A percentile compares a stretch with the other conserved stretches of the same genome.
phyloP scores from a whole-genome alignment of 35 echinoderm and acorn worm species.

The Holothuria glaberrima region DNA sequence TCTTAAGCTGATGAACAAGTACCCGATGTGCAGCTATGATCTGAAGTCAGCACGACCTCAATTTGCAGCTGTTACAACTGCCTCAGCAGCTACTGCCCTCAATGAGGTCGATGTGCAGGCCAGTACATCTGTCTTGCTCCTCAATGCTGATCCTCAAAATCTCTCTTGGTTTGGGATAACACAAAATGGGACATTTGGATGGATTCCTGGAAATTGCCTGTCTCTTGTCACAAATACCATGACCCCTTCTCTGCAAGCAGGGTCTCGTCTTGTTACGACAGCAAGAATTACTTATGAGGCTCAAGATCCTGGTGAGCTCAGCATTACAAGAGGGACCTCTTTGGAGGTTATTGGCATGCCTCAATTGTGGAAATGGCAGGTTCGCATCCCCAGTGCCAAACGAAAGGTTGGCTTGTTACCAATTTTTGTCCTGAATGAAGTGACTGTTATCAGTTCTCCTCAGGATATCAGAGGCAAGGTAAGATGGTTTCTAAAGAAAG shows the following conservation, averaged over 20 bases:
- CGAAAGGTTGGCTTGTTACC: not conserved
- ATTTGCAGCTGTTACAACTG: not conserved
- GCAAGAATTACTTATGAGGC: not conserved
- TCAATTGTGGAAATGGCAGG: slow-evolving; percentile 21
- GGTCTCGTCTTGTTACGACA: not conserved
- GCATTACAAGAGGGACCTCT: not conserved
- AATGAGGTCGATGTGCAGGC: not conserved
- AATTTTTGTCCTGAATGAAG: slow-evolving; percentile 15
- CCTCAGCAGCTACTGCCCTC: not conserved
- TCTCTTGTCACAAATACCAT: not conserved
- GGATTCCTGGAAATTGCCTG: not conserved
- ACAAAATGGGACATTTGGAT: slow-evolving; percentile 12
- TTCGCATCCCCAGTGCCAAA: not conserved
- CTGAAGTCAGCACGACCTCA: not conserved
- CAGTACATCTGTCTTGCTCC: not conserved
- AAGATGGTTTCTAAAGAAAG: not conserved
- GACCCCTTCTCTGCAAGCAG: slow-evolving; percentile 1
- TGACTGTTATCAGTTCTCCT: not conserved
- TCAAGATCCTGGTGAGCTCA: not conserved
- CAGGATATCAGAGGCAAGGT: not conserved
- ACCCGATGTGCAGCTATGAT: slow-evolving; percentile 5
- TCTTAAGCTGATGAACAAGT: not conserved
- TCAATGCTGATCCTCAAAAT: slow-evolving; percentile 22
- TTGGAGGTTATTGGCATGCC: slow-evolving; percentile 42
- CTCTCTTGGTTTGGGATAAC: slow-evolving; percentile 9